Conservation (phyloP, 2,113 vertebrate species). For the Apodemus speciosus region DNA sequence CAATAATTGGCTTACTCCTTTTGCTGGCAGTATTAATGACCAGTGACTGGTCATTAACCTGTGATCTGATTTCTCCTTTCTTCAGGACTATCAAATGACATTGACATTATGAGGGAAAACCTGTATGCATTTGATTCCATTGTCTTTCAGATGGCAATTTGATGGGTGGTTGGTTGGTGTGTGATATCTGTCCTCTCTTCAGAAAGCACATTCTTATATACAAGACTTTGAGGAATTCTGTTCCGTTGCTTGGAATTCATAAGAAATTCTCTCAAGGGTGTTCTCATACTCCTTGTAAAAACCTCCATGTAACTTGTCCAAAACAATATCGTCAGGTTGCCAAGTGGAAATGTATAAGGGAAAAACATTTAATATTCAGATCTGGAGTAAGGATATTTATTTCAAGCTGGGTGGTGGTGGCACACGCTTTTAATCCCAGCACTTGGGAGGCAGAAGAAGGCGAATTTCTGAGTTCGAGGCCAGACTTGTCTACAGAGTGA, state of each 20-base stretch:
- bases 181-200: not conserved
- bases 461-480: no score
- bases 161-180: not conserved
- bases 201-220: not conserved
- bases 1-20: not conserved
- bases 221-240: not conserved
- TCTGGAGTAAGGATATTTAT: not conserved
- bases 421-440: no score
- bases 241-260: constrained; percentile 9
- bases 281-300: constrained; percentile 34
- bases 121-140: not conserved
- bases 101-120: not conserved
- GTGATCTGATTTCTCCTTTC: not conserved
- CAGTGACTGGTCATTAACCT: not conserved
- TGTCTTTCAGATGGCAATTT: not conserved
- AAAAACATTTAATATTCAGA: not conserved
- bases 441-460: no score
- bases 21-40: not conserved
- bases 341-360: not conserved
- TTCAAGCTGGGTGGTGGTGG: no score
- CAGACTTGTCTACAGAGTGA: no score
- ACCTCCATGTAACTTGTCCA: not conserved
- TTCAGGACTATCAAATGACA: not conserved
- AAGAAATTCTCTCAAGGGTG: not conserved
- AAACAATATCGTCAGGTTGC: constrained; percentile 7